Base-by-base conservation (phyloP, 2,888 invertebrate genomes). In the Euplagia quadripunctaria region DNA sequence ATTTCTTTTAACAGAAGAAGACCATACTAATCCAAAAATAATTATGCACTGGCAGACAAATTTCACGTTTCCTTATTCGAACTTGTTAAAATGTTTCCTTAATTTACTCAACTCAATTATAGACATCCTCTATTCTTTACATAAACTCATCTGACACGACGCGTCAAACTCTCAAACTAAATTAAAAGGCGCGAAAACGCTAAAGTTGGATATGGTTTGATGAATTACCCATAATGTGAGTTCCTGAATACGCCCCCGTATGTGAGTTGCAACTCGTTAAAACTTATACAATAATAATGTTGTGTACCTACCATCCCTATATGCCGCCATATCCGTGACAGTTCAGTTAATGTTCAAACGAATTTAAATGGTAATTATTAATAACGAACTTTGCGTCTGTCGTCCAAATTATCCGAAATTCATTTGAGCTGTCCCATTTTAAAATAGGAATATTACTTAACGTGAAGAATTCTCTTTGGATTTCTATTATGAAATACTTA, bases 181-280 rank as follows among this genome's bases (percentile, higher is more conserved):
- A 91, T 91, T 90, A 92, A 92, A 89, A 86, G 88, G 88, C 84
- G 88, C 82, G 89, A 88, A 90, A 91, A 88, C 86, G 88, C 77
- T 84, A 87, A 91, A 90, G 86, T 88, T 89, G 82, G 72, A 31
- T 79, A 78, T 84, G 82, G 87, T 90, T 89, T 93, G 93, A 93
- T 92, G 93, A 93, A 93, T 93, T 92, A 90, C 90, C 88, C 77
- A 86, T 92, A 92, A 92, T 89, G 90, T 84, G 88, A 89, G 87
- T 90, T 89, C 66, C 64, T 66, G 71, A 74, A 75, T 70, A 72
- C 67, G 81, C 78, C 81, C 61, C 83, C 61, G 67, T 79, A 85
- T 86, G 87, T 84, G 81, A 82, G 82, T 83, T 82, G 78, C 74
- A 76, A 79, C 84, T 87, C 85, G 85, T 88, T 86, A 86, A 85